Base-by-base conservation (phyloP, 2,888 invertebrate species). In the Drosophila affinis region DNA sequence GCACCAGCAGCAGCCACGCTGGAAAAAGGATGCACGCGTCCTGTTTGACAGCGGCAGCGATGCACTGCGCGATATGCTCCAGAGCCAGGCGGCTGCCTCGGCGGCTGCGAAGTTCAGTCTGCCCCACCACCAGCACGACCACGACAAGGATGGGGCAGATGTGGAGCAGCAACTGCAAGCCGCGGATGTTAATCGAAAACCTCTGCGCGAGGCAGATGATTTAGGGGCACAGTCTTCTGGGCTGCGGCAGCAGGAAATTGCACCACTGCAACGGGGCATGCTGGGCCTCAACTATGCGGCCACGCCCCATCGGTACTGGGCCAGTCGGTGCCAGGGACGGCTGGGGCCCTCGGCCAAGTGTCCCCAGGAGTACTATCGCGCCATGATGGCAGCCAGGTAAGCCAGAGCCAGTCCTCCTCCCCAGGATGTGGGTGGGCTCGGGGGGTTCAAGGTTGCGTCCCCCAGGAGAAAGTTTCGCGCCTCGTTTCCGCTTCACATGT, bases 21-120 rank as follows among this genome's bases (percentile, higher is more conserved):
- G 86, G 84, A 84, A 87, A 79, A 87, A 87, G 88, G 88, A 87
- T 80, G 81, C 86, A 76, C 86, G 80, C 81, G 78, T 86, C 83
- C 86, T 86, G 81, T 72, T 74, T 60, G 79, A 82, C 80, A 73
- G 76, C 60, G 72, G 65, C 72, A 72, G 55, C 69, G 78, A 82
- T 82, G 63, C 64, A 48, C 55, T 65, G 71, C 64, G 56, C 77
- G 84, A 83, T 79, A 82, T 79, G 76, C 53, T 48, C 69, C 77
- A 63, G 75, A 77, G 70, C 71, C 74, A 77, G 70, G 59, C 77
- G 67, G 46, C 72, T 39, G 56, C 70, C 51, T 45, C 61, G 58
- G 75, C 72, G 72, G 62, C 69, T 27, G 75, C 49, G 29, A 78
- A 77, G 62, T 61, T 73, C 57, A 76, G 62, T 70, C 53, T 65